Conservation (phyloP, 2,797 vertebrate genomes). For the Lutjanus campechanus region DNA sequence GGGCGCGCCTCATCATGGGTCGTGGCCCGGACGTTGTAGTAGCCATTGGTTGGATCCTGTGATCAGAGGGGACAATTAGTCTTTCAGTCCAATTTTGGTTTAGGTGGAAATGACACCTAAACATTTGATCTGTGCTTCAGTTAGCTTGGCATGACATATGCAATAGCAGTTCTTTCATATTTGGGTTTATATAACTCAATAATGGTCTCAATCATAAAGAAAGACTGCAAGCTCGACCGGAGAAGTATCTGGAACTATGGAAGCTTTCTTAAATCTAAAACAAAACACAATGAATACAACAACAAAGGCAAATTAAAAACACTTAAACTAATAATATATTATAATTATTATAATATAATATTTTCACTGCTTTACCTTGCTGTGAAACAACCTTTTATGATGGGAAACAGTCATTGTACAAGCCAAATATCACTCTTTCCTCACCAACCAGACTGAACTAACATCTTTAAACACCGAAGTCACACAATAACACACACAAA, state of each 20-base stretch:
- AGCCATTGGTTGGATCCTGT: conserved; percentile 97
- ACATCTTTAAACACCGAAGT: too few species aligned
- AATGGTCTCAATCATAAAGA: neutral
- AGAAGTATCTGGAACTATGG: neutral
- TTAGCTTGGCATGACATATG: neutral
- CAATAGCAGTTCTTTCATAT: neutral
- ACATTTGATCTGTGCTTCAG: neutral
- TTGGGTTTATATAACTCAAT: neutral
- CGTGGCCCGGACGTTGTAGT: conserved; percentile 95
- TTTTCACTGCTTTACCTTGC: too few species aligned
- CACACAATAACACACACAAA: too few species aligned
- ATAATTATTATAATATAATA: neutral
- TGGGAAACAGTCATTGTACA: too few species aligned
- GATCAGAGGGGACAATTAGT: conserved; percentile 8
- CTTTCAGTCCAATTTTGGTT: neutral
- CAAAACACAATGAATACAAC: neutral
- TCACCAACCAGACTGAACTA: too few species aligned
- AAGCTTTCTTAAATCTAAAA: neutral
- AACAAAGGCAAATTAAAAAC: neutral
- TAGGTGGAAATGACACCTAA: neutral
- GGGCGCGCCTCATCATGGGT: conserved; percentile 92
- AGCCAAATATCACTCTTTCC: too few species aligned
- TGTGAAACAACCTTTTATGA: too few species aligned
- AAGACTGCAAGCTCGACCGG: neutral
- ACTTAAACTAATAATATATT: neutral